Percentiles rank a stretch among this genome's conserved stretches.
Evolutionary conservation across 2,888 invertebrate genomes (phyloP).

Genomic region (Patella pellucida): DNA sequence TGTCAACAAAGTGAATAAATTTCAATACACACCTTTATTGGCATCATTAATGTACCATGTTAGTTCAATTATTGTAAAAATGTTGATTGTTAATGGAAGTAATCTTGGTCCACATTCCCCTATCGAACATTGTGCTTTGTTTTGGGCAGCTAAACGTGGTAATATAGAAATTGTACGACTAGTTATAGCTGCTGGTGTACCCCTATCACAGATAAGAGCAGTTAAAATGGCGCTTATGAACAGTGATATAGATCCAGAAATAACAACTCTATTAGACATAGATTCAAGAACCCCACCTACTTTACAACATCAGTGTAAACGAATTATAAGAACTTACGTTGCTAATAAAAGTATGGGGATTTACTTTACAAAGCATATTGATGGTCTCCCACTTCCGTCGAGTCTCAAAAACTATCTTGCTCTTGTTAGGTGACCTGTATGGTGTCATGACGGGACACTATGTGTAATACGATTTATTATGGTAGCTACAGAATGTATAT

Average conservation of each 20-base stretch:
- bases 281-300: slow-evolving; percentile 51
- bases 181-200: slow-evolving; percentile 53
- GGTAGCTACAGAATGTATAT: too few species aligned
- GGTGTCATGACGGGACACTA: not conserved
- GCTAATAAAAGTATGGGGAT: slow-evolving; percentile 52
- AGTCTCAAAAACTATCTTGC: slow-evolving; percentile 54
- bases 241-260: slow-evolving; percentile 46
- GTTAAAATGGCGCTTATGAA: slow-evolving; percentile 51
- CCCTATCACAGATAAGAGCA: slow-evolving; percentile 53
- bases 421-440: slow-evolving; percentile 37
- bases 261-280: slow-evolving; percentile 49
- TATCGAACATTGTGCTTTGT: slow-evolving; percentile 57
- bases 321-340: slow-evolving; percentile 47
- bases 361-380: slow-evolving; percentile 49
- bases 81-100: slow-evolving; percentile 59
- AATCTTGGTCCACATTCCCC: slow-evolving; percentile 53
- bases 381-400: slow-evolving; percentile 52
- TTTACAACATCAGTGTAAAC: slow-evolving; percentile 54
- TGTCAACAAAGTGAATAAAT: slow-evolving; percentile 65
- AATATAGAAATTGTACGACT: slow-evolving; percentile 57
- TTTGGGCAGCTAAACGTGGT: slow-evolving; percentile 61
- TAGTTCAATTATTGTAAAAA: slow-evolving; percentile 58
- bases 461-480: not conserved
- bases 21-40: slow-evolving; percentile 64
- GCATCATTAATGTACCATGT: slow-evolving; percentile 60